Evolutionary conservation across 2,888 invertebrate species (phyloP), one percentile per base, ranked within the genome.

Genomic region (Dryadula phaetusa): DNA sequence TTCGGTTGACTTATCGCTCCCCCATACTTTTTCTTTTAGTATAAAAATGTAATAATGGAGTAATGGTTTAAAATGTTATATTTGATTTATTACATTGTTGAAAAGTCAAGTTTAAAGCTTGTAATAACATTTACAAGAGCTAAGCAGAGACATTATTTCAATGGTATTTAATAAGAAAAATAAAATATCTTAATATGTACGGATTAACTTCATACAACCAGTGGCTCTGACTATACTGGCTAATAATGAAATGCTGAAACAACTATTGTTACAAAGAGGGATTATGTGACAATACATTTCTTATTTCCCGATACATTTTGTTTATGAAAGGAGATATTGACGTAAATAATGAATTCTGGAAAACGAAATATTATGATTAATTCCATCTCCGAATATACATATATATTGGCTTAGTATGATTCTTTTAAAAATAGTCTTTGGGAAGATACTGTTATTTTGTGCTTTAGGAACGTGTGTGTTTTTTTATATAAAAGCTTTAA

Each of bases 191-290:
- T 32, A 20, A 32, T n/a, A 58, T 25, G 7, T 18, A 18, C 44
- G 7, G 60, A 60, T 60, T 25, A 32, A 44, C 12, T 16, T 18
- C 18, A 46, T 60, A 20, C 46, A 32, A 46, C 60, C 44, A 32
- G 28, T 44, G 16, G 60, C 18, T 60, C 44, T 18, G 32, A 3
- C 0, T 60, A 44, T 20, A 44, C 28, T 60, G 44, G 60, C 8
- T 60, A 60, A 60, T 60, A 60, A 60, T 10, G 25, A 60, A 60
- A 44, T n/a, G 8, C 37, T 46, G 16, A 18, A 46, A 60, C 52
- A 60, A 44, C 42, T 18, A 60, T 60, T 16, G 44, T 14, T 32
- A 60, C 28, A 32, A 40, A 18, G 16, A 12, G 44, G 60, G 28
- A 60, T 44, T 44, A 46, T 60, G 18, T 32, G 25, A 60, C 60